Base-by-base conservation (phyloP, 2,797 vertebrate species). In the Pseudomugil gertrudae region DNA sequence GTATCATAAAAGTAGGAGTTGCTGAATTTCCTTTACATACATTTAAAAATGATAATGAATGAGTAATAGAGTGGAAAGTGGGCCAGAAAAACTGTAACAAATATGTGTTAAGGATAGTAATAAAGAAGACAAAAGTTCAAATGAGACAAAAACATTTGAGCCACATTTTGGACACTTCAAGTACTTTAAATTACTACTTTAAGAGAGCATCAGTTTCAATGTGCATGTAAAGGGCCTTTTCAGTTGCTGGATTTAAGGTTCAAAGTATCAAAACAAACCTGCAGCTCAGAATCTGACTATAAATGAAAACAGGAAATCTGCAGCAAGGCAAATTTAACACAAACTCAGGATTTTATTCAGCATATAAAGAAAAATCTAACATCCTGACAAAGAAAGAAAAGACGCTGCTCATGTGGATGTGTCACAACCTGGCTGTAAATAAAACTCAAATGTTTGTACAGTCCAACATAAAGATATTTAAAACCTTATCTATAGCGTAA, bases 401-500 rank as follows among this genome's bases (percentile, higher is more conserved):
- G 38, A 19, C 19, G 15, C 6, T 17, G 15, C 4, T 13, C 38
- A 40, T 5, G 19, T 1, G 5, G 4, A 38, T 38, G 14, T 38
- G 14, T 15, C 4, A 14, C 10, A 38, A 32, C 32, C 4, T 9
- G 15, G 13, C 36, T 38, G 3, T 15, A 38, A 13, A 38, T 38
- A 13, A 38, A 38, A 38, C 36, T 1, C 15, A 40, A 19, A 53
- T 43, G 11, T 29, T 50, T 54, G 13, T 0, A 9, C n/a, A 21
- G 9, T 51, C 29, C 57, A 74, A 51, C 1, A 1, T 29, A 57
- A 53, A 24, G 6, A 10, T 40, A 33, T 77, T 60, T 15, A 68
- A 68, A 30, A 55, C 9, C 2, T 52, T 2, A 57, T 59, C 7
- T 69, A 14, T 3, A 54, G 33, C 57, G 72, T 70, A 30, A 80